Evolutionary conservation across 2,888 invertebrate genomes (phyloP), one percentile per base, ranked within the genome.

Genomic region (Mythimna impura): DNA sequence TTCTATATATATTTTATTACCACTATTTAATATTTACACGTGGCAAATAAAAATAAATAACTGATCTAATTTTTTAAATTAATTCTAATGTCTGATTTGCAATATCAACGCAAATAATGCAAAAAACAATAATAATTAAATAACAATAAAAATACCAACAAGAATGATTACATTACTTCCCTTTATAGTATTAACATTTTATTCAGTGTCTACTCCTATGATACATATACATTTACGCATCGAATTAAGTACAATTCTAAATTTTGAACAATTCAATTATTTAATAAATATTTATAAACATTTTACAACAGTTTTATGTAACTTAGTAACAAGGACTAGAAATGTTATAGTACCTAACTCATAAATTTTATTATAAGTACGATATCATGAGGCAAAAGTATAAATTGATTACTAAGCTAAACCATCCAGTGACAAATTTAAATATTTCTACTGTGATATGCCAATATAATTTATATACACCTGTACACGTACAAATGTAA

Each of bases 271-370:
- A 89, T 92, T 90, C 86, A 90, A 89, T 89, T 89, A 91, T 91
- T 92, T 89, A 88, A 86, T 94, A 92, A 92, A 92, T 92, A 93
- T 91, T 91, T 91, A 94, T 95, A 94, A 94, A 95, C 93, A 95
- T 93, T 93, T 92, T 92, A 94, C 93, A 95, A 95, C 94, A 95
- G 93, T 90, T 89, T 91, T 85, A 89, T 87, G 91, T 92, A 92
- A 93, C 87, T 89, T 90, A 92, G 91, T 90, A 93, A 93, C 93
- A 92, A 91, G 92, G 88, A 91, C 89, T 88, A 92, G 86, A 84
- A 78, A 73, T 82, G 80, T 79, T 79, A 80, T 75, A 71, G 73
- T 84, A 85, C 78, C 77, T 30, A 30, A 30, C 30, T 3, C 61
- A 81, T 85, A 68, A 64, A 82, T 82, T 80, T 74, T 76, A 80